Base-by-base conservation (phyloP, 2,888 invertebrate genomes). In the Prosopocoilus inquinatus region DNA sequence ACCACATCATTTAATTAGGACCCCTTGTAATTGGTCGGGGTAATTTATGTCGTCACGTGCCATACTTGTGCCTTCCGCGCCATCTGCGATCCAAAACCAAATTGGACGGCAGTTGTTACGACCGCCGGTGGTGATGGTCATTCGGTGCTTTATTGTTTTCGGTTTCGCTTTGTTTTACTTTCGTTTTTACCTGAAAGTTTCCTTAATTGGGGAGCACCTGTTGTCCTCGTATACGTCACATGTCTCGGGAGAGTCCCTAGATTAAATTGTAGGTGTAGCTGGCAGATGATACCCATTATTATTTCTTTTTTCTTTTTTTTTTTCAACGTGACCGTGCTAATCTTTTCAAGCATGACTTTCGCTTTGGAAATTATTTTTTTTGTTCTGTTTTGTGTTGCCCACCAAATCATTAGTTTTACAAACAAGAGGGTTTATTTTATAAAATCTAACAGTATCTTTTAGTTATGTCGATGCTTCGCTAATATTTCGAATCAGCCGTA, bases 31-130 rank as follows among this genome's bases (percentile, higher is more conserved):
- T 68, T 68, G 68, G 63, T 61, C 54, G 55, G 59, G 64, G 63
- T 69, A 69, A 70, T 70, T 70, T 70, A 70, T 67, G 67, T 65
- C 65, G 65, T 70, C 70, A 70, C 72, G 72, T 72, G 72, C 71
- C 70, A 68, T 72, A 73, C 71, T 68, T 67, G 67, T 65, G 71
- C 69, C 20, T 28, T 28, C 20, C 58, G 34, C 63, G 60, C 71
- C 72, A 72, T 72, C 72, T 72, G 72, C 65, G 69, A 67, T 71
- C 70, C 67, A 70, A 71, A 71, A 70, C 69, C 59, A 61, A 60
- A 47, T 61, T 57, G 57, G 58, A 61, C 70, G 67, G 65, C 71
- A 68, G 71, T 70, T 68, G 66, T 65, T 60, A 46, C 33, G n/a
- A 33, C 15, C 9, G 35, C 9, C 43, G 16, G 33, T 57, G 55